Conservation (phyloP, 2,797 vertebrate species). For the Pachyuromys duprasi region DNA sequence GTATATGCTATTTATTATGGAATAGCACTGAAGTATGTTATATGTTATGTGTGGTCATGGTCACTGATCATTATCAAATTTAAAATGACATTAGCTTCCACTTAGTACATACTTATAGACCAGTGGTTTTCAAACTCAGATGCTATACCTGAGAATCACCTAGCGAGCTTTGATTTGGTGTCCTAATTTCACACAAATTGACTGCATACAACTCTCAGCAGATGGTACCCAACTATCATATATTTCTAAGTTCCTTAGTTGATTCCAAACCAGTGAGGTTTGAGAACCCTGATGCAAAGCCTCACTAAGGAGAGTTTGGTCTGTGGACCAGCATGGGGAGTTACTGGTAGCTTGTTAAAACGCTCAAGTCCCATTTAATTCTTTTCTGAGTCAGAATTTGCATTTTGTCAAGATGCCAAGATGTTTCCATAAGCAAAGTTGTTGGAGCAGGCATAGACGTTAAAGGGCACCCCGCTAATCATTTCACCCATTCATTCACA, state of each 20-base stretch:
- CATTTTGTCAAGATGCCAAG: slow-evolving; percentile 28
- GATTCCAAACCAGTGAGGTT: neutral
- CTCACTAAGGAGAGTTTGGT: neutral
- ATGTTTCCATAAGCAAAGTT: slow-evolving; percentile 4
- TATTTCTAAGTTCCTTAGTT: neutral
- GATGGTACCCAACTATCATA: neutral
- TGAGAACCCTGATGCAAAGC: neutral
- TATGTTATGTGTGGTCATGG: neutral
- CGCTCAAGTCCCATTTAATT: neutral
- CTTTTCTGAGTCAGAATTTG: slow-evolving; percentile 17
- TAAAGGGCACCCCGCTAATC: neutral
- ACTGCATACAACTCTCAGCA: neutral
- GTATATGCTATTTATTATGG: slow-evolving; percentile 21
- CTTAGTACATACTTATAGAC: neutral
- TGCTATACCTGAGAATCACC: neutral
- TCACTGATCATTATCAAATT: neutral
- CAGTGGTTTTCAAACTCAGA: slow-evolving; percentile 2
- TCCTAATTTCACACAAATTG: neutral
- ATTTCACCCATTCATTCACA: neutral
- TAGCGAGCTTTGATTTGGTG: neutral
- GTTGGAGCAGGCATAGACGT: neutral
- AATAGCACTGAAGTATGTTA: neutral
- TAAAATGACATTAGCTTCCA: neutral
- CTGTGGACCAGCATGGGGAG: neutral
- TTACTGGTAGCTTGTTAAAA: neutral